Evolutionary conservation across 2,797 vertebrate species (phyloP).

Genomic region (Gymnothorax reevesii): DNA sequence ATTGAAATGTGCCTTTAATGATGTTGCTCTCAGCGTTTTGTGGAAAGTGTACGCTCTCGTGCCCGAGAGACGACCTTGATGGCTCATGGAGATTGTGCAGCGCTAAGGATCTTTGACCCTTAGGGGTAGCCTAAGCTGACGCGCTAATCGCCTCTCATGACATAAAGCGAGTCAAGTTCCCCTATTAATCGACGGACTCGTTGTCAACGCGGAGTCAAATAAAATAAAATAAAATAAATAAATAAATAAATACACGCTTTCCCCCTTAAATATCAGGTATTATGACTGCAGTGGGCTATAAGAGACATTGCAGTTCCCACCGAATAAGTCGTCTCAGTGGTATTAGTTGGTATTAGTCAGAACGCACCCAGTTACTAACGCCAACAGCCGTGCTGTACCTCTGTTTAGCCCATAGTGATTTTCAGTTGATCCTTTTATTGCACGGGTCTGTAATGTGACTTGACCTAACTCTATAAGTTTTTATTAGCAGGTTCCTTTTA

Average conservation of each 20-base stretch:
- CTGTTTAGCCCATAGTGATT: not conserved
- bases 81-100: not conserved
- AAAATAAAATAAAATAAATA: too few species aligned
- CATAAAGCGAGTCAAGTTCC: not conserved
- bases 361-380: not conserved
- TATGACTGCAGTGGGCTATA: not conserved
- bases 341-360: not conserved
- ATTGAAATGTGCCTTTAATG: not conserved
- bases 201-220: not conserved
- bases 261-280: not conserved
- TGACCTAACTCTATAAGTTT: not conserved
- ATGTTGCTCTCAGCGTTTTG: not conserved
- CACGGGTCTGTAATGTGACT: not conserved
- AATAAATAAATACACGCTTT: too few species aligned
- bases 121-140: conserved; percentile 21
- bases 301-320: not conserved
- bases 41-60: not conserved
- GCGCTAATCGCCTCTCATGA: not conserved
- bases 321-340: not conserved
- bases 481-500: not conserved
- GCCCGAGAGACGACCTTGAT: not conserved
- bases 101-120: not conserved
- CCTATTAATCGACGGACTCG: not conserved
- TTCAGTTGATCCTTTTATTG: not conserved
- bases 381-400: not conserved